phyloP scores from a whole-genome alignment of 2,113 vertebrate species.

The Atherinomorus stipes region DNA sequence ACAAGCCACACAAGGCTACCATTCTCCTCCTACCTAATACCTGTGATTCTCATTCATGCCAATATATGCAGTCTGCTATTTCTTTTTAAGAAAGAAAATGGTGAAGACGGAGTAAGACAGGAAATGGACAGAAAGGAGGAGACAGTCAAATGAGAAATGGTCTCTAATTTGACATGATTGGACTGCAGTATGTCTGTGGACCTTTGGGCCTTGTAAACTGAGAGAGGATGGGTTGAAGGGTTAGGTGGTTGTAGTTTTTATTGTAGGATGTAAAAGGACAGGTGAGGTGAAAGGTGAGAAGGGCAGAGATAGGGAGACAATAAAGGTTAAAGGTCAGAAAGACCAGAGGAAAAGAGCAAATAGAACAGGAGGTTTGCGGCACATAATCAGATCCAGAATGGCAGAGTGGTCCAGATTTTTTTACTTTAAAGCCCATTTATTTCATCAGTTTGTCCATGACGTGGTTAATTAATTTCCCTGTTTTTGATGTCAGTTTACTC shows the following conservation, averaged over 20 bases:
- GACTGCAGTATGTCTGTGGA: slow-evolving; percentile 27
- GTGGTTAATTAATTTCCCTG: too few relatives aligned
- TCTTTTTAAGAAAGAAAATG: slow-evolving; percentile 19
- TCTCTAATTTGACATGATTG: slow-evolving; percentile 57
- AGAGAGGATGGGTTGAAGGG: not conserved
- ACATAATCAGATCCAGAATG: not conserved
- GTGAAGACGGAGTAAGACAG: slow-evolving; percentile 15
- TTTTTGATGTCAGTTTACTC: too few relatives aligned
- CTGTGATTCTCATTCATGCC: slow-evolving; percentile 16
- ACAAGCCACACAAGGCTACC: slow-evolving; percentile 34
- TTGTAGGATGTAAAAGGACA: not conserved
- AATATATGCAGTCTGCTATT: not conserved
- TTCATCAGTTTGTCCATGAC: too few relatives aligned
- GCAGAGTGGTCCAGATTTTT: not conserved
- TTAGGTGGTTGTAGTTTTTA: not conserved
- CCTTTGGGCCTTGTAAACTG: slow-evolving; percentile 34
- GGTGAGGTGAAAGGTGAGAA: slow-evolving; percentile 23
- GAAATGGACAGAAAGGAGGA: not conserved
- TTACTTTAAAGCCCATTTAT: slow-evolving; percentile 2
- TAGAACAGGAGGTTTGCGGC: not conserved
- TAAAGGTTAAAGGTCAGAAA: slow-evolving; percentile 5
- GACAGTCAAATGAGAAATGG: slow-evolving; percentile 27
- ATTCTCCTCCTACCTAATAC: slow-evolving; percentile 23
- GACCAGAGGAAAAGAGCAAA: slow-evolving; percentile 5
- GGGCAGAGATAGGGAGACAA: not conserved